These are phyloP conservation scores for Stomorhina lunata DNA, from an alignment of 2,888 invertebrate genomes.

Conservation along the genomic window DNA sequence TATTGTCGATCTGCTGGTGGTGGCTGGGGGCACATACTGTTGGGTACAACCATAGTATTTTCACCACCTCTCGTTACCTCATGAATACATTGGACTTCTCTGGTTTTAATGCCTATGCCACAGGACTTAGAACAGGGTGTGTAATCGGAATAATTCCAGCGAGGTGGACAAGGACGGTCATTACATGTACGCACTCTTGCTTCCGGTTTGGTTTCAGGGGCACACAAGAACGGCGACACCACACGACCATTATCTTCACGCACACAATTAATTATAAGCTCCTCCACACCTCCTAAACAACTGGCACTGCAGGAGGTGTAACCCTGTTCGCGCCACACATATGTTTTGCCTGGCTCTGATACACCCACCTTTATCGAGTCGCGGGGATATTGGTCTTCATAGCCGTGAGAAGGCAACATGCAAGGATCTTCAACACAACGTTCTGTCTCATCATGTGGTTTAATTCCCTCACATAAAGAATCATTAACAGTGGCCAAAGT, in stretches of 20 bases:
- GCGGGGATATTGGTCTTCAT: constrained; percentile 79
- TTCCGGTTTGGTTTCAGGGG: constrained; percentile 92
- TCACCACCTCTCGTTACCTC: constrained; percentile 91
- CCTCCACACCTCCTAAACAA: constrained; percentile 93
- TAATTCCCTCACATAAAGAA: constrained; percentile 91
- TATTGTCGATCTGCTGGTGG: constrained; percentile 93
- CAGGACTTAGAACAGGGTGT: constrained; percentile 95
- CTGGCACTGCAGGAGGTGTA: constrained; percentile 96
- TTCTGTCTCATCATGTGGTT: constrained; percentile 90
- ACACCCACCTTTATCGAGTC: constrained; percentile 84
- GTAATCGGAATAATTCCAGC: constrained; percentile 95
- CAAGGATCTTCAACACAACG: constrained; percentile 90
- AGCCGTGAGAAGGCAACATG: constrained; percentile 83
- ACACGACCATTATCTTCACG: constrained; percentile 92
- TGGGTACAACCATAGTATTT: constrained; percentile 95
- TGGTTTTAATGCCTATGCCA: constrained; percentile 94
- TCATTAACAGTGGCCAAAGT: constrained; percentile 94
- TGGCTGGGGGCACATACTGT: constrained; percentile 93
- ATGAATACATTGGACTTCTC: constrained; percentile 84
- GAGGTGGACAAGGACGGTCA: constrained; percentile 96
- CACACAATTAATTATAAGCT: constrained; percentile 93
- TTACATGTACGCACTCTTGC: constrained; percentile 94
- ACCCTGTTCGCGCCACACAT: constrained; percentile 93
- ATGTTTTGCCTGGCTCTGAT: constrained; percentile 88
- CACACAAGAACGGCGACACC: constrained; percentile 92